These are phyloP conservation scores for Drosophila fuyamai DNA, from an alignment of 1,140 invertebrate species.

Conservation along the genomic window DNA sequence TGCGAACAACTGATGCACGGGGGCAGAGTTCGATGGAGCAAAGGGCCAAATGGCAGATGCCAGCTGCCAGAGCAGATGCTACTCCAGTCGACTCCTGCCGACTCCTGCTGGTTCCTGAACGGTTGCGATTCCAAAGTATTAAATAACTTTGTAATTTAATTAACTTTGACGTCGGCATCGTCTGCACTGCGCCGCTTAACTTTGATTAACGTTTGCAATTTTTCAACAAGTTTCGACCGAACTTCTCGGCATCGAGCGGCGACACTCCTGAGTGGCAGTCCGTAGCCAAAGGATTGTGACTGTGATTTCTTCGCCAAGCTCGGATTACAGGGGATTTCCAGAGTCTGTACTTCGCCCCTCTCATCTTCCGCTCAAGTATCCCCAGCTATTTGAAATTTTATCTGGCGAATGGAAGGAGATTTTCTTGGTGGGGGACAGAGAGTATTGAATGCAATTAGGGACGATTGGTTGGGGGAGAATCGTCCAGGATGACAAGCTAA, in stretches of 20 bases:
- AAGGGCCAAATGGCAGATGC: conserved; percentile 6
- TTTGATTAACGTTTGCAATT: conserved; percentile 82
- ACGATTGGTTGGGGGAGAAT: background rate
- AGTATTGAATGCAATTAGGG: conserved; percentile 36
- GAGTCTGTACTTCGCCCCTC: conserved; percentile 3
- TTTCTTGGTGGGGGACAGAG: background rate
- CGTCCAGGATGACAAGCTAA: conserved; percentile 36
- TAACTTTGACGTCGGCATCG: conserved; percentile 76
- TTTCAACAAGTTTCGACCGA: conserved; percentile 78
- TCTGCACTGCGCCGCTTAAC: conserved; percentile 67
- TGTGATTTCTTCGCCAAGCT: conserved; percentile 60
- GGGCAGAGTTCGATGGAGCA: conserved; percentile 45
- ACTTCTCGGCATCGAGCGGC: conserved; percentile 42
- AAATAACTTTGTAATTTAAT: conserved; percentile 84
- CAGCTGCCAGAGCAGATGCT: conserved; percentile 21
- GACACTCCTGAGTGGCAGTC: conserved; percentile 23
- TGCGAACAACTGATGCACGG: conserved; percentile 10
- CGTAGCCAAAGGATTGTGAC: conserved; percentile 63
- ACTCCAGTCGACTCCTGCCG: conserved; percentile 30
- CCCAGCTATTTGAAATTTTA: conserved; percentile 49
- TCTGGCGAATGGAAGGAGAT: conserved; percentile 1
- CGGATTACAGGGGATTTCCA: conserved; percentile 73
- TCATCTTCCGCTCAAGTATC: conserved; percentile 17
- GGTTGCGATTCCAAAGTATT: conserved; percentile 75
- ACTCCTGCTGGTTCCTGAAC: conserved; percentile 40